Percentiles rank a stretch among this genome's conserved stretches.
Conservation (phyloP, 2,888 invertebrate species). For the Hymenopus coronatus region DNA sequence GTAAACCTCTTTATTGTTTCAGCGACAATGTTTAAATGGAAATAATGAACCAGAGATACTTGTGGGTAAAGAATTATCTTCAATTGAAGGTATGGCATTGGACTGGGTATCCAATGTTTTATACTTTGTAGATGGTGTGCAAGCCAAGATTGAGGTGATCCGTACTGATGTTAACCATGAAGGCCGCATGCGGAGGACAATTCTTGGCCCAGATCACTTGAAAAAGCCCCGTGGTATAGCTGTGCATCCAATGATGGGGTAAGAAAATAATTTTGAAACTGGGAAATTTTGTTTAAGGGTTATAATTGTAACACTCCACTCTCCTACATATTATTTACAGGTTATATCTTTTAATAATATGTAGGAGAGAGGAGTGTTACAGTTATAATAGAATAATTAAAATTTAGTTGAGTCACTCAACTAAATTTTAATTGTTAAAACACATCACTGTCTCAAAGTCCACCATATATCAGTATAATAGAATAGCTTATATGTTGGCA, state of each 20-base stretch:
- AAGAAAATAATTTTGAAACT: conserved; percentile 31
- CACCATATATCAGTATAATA: no score
- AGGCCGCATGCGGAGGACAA: conserved; percentile 72
- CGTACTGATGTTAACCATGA: conserved; percentile 60
- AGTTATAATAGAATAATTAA: no score
- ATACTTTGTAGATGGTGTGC: conserved; percentile 82
- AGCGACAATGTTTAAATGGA: conserved; percentile 71
- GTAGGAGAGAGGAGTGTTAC: no score
- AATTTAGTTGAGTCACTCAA: no score
- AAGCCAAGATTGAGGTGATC: conserved; percentile 77
- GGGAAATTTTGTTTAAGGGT: no score
- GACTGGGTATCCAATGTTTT: conserved; percentile 86
- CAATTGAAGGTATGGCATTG: conserved; percentile 84
- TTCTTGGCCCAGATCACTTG: conserved; percentile 64
- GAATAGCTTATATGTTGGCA: no score
- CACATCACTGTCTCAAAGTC: no score
- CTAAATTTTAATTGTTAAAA: no score
- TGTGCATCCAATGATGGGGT: conserved; percentile 76
- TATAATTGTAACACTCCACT: no score
- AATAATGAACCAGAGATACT: conserved; percentile 64
- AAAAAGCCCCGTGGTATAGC: conserved; percentile 78
- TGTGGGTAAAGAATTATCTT: conserved; percentile 69
- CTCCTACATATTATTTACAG: no score
- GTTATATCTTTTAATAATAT: no score
- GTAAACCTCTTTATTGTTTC: conserved; percentile 27